Evolutionary conservation across 2,888 invertebrate species (phyloP).

Genomic region (Hymenopus coronatus): DNA sequence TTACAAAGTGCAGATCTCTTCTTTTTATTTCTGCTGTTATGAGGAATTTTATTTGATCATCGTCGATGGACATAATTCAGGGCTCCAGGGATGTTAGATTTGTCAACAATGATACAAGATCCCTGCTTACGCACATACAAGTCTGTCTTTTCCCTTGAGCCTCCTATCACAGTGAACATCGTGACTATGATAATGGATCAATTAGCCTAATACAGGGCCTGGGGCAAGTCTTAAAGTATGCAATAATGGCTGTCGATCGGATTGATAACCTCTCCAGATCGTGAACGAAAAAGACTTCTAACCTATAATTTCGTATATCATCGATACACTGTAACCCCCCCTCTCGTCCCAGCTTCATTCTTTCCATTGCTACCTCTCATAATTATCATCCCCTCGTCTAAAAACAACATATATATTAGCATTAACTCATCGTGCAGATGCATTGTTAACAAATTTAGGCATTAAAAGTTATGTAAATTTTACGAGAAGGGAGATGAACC

Average conservation of each 20-base stretch:
- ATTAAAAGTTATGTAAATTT: not conserved
- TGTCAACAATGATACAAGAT: not conserved
- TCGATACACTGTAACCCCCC: not conserved
- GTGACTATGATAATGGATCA: slow-evolving; percentile 29
- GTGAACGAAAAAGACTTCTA: slow-evolving; percentile 23
- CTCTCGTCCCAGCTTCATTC: not conserved
- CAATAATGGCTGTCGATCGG: slow-evolving; percentile 25
- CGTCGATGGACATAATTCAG: not conserved
- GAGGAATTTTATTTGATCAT: not conserved
- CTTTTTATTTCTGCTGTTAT: not conserved
- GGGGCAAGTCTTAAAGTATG: slow-evolving; percentile 22
- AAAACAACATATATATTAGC: not conserved
- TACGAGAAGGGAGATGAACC: not conserved
- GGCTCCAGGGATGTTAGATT: not conserved
- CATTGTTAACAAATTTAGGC: not conserved
- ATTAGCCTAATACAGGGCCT: slow-evolving; percentile 26
- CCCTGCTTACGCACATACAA: not conserved
- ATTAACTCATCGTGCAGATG: not conserved
- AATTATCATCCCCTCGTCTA: not conserved
- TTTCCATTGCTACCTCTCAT: not conserved
- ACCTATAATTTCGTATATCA: slow-evolving; percentile 24
- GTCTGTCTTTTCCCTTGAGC: not conserved
- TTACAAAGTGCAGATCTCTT: not conserved
- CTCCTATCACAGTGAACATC: not conserved
- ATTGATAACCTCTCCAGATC: slow-evolving; percentile 20